Evolutionary conservation across 2,113 vertebrate genomes (phyloP).

Genomic region (Phyllopteryx taeniolatus): DNA sequence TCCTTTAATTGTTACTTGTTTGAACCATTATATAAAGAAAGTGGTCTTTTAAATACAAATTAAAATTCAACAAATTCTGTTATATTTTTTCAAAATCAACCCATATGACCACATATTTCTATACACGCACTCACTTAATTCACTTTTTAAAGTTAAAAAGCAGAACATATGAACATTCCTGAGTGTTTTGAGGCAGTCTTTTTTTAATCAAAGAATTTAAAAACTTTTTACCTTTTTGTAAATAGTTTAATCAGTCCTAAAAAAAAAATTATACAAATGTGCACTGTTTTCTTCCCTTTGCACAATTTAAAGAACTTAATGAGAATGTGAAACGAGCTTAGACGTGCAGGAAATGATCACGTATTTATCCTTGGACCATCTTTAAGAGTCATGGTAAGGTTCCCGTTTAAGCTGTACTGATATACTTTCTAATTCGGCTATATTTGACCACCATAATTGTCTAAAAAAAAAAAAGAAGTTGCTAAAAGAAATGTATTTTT

Average conservation of each 20-base stretch:
- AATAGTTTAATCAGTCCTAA: constrained; percentile 46
- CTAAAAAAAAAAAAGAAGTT: background rate
- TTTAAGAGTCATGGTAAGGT: background rate
- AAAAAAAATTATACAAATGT: constrained; percentile 10
- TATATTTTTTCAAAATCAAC: background rate
- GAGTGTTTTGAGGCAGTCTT: background rate
- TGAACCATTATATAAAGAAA: background rate
- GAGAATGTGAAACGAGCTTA: constrained; percentile 20
- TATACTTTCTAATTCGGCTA: constrained; percentile 9
- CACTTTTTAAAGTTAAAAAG: background rate
- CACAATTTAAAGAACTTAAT: constrained; percentile 12
- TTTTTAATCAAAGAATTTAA: background rate
- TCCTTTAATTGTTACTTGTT: constrained; percentile 13
- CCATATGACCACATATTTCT: background rate
- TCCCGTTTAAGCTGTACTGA: constrained; percentile 40
- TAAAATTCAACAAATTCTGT: background rate
- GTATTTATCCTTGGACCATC: constrained; percentile 8
- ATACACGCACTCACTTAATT: background rate
- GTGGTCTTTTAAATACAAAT: background rate
- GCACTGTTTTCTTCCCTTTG: constrained; percentile 1
- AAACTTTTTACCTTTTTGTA: background rate
- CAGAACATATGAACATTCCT: background rate
- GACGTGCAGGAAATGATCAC: constrained; percentile 4
- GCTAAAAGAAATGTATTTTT: background rate
- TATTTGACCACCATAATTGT: background rate